Conservation (phyloP, 1,140 invertebrate genomes). For the Araneus ventricosus region DNA sequence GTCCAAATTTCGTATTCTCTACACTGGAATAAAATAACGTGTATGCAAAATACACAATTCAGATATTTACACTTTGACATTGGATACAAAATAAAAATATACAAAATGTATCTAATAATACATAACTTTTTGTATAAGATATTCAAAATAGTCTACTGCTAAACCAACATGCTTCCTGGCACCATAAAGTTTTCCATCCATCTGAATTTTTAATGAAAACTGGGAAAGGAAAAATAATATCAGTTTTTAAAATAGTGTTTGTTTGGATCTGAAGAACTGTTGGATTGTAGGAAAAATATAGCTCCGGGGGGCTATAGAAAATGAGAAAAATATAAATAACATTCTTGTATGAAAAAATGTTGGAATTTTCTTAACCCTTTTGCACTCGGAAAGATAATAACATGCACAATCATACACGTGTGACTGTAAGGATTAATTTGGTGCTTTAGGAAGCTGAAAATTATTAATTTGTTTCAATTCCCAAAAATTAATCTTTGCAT, state of each 20-base stretch:
- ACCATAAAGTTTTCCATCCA: background rate
- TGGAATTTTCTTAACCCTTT: too few relatives aligned
- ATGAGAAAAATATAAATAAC: too few relatives aligned
- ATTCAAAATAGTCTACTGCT: background rate
- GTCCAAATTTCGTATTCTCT: too few relatives aligned
- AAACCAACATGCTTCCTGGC: background rate
- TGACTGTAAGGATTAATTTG: too few relatives aligned
- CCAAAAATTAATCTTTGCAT: too few relatives aligned
- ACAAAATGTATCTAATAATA: background rate
- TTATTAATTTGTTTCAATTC: too few relatives aligned
- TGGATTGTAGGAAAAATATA: conserved; percentile 22
- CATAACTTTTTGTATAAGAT: background rate
- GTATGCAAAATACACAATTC: too few relatives aligned
- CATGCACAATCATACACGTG: too few relatives aligned
- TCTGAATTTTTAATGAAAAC: background rate
- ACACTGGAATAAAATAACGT: too few relatives aligned
- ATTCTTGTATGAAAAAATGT: too few relatives aligned
- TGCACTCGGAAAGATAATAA: too few relatives aligned
- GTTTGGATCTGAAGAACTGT: background rate
- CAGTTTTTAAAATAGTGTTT: conserved; percentile 27
- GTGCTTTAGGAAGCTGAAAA: too few relatives aligned
- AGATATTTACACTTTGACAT: background rate
- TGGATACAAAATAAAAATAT: background rate
- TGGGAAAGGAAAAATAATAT: background rate
- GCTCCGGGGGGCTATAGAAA: background rate